phyloP scores from a whole-genome alignment of 2,888 invertebrate genomes.

The Epistrophe eligans region DNA sequence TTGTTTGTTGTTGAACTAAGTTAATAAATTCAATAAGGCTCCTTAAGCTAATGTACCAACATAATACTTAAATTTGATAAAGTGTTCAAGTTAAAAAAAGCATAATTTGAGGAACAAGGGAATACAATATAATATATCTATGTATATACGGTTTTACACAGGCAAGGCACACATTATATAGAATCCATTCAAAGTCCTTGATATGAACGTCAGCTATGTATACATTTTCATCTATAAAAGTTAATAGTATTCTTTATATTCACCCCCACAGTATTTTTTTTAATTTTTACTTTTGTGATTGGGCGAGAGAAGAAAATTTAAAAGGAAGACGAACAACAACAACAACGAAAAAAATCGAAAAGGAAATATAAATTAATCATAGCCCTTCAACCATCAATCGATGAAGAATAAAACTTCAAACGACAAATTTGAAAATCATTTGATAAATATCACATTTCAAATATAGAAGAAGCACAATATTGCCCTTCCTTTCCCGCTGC shows the following conservation, averaged over 20 bases:
- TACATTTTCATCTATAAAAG: background rate
- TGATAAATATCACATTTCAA: slow-evolving; percentile 61
- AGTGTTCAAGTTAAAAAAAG: slow-evolving; percentile 13
- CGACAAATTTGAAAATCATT: slow-evolving; percentile 62
- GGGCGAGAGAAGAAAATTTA: background rate
- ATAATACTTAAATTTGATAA: slow-evolving; percentile 27
- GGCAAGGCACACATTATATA: background rate
- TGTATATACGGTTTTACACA: background rate
- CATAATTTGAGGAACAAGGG: background rate
- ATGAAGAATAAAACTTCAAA: slow-evolving; percentile 45
- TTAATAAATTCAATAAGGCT: slow-evolving; percentile 34
- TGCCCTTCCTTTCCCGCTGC: background rate
- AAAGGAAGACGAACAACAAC: background rate
- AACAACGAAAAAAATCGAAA: background rate
- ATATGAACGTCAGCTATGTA: background rate
- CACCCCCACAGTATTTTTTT: background rate
- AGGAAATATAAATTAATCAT: slow-evolving; percentile 36
- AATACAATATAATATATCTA: background rate
- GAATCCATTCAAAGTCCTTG: slow-evolving; percentile 9
- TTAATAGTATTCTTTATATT: background rate
- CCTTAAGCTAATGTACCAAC: slow-evolving; percentile 10
- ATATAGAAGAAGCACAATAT: slow-evolving; percentile 24
- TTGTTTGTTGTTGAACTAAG: slow-evolving; percentile 8
- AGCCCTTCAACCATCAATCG: slow-evolving; percentile 44
- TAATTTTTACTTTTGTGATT: background rate